These are phyloP conservation scores for Phacellophora camtschatica DNA, from an alignment of 30 jellyfish, hydroid and myxozoan genomes.

Conservation along the genomic window DNA sequence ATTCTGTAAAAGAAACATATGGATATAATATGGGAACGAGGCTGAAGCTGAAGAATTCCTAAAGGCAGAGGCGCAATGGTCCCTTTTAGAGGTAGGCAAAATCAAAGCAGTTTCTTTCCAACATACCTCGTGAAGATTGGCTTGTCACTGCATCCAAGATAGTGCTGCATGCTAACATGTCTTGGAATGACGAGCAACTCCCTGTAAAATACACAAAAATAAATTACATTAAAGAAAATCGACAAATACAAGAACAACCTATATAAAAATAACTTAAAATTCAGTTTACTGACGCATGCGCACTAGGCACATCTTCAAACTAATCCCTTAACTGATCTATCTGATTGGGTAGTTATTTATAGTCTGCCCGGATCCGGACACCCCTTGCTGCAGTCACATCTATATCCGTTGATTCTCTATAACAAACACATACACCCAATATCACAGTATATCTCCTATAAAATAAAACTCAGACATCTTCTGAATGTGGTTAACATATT, in stretches of 20 bases:
- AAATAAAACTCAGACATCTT: too few relatives aligned
- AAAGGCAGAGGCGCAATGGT: too few relatives aligned
- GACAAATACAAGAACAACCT: not conserved
- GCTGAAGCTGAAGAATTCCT: not conserved
- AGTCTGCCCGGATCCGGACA: too few relatives aligned
- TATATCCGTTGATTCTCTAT: too few relatives aligned
- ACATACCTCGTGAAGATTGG: conserved; percentile 4
- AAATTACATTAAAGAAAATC: not conserved
- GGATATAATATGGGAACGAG: not conserved
- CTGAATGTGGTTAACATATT: too few relatives aligned
- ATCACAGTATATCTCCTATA: too few relatives aligned
- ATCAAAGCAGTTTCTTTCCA: not conserved
- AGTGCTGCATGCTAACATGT: conserved; percentile 11
- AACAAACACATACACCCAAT: too few relatives aligned
- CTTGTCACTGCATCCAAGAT: conserved; percentile 23
- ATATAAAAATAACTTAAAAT: not conserved
- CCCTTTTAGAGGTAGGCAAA: not conserved
- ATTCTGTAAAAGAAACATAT: not conserved
- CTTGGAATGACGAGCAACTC: conserved; percentile 45
- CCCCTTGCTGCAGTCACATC: too few relatives aligned
- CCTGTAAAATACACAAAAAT: not conserved
- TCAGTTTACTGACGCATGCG: too few relatives aligned
- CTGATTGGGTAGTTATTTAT: too few relatives aligned
- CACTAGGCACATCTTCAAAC: not conserved
- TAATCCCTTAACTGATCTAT: not conserved